phyloP scores from a whole-genome alignment of 2,797 vertebrate genomes.

The Setipinna tenuifilis region DNA sequence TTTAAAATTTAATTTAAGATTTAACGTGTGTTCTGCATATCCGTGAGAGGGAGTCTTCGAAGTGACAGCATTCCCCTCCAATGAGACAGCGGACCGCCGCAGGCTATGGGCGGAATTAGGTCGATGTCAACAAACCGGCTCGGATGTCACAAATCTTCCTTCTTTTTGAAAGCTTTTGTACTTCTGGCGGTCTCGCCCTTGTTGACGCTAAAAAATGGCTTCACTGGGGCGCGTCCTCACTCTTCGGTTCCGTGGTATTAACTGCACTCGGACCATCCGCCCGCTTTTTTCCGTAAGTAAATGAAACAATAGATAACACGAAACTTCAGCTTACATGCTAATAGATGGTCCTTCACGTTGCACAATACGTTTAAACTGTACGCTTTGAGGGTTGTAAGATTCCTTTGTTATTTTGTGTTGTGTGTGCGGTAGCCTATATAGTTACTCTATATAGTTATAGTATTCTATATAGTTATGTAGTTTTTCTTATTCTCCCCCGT shows the following conservation, averaged over 20 bases:
- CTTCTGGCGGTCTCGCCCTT: not conserved
- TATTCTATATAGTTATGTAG: too few species aligned
- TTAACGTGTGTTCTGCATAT: not conserved
- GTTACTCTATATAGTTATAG: too few species aligned
- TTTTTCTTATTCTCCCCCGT: too few species aligned
- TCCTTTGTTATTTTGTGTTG: too few species aligned
- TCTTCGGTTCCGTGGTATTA: not conserved
- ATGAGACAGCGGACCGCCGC: not conserved
- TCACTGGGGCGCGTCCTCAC: conserved; percentile 10
- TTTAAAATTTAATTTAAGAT: not conserved
- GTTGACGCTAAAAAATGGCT: not conserved
- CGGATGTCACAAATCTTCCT: not conserved
- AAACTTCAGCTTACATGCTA: not conserved
- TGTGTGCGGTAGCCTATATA: too few species aligned
- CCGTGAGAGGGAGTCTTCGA: not conserved
- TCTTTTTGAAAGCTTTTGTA: not conserved
- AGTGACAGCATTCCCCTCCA: not conserved
- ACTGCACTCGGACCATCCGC: not conserved
- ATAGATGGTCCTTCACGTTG: not conserved
- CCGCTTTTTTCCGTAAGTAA: not conserved
- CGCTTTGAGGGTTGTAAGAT: too few species aligned
- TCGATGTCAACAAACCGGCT: not conserved
- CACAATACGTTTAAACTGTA: not conserved
- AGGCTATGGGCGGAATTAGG: not conserved
- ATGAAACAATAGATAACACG: not conserved